phyloP scores from a whole-genome alignment of 2,888 invertebrate genomes.

The Limnephilus lunatus region DNA sequence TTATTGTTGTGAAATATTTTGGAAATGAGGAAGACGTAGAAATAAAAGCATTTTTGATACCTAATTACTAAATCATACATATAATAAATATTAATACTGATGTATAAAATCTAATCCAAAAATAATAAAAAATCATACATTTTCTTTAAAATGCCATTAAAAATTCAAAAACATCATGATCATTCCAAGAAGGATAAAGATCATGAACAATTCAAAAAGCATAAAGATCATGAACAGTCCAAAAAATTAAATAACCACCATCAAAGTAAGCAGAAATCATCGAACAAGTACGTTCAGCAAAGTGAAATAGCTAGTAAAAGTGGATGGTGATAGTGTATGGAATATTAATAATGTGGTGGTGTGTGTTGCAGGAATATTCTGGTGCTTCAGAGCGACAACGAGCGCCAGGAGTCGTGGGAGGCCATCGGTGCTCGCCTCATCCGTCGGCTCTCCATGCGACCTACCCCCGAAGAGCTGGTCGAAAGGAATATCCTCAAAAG shows the following conservation, averaged over 20 bases:
- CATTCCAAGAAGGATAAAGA: background rate
- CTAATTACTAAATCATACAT: too few relatives aligned
- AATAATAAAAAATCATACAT: background rate
- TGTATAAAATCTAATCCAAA: too few relatives aligned
- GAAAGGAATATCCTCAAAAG: constrained; percentile 98
- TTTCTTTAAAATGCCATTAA: background rate
- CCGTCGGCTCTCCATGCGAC: constrained; percentile 97
- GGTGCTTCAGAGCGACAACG: constrained; percentile 93
- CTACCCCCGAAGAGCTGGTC: constrained; percentile 97
- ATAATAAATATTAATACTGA: too few relatives aligned
- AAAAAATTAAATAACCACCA: background rate
- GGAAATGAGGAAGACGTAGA: too few relatives aligned
- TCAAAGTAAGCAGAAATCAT: background rate
- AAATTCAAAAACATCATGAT: background rate
- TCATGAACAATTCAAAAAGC: background rate
- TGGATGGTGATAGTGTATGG: background rate
- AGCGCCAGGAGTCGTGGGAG: constrained; percentile 93
- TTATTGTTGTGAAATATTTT: too few relatives aligned
- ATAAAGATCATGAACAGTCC: background rate
- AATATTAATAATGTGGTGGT: background rate
- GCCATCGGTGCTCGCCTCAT: constrained; percentile 96
- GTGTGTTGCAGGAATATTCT: constrained; percentile 86
- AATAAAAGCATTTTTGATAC: too few relatives aligned
- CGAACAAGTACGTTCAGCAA: background rate
- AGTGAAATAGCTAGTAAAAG: background rate